These are phyloP conservation scores for Ypsolopha scabrella DNA, from an alignment of 2,888 invertebrate species.

Conservation along the genomic window DNA sequence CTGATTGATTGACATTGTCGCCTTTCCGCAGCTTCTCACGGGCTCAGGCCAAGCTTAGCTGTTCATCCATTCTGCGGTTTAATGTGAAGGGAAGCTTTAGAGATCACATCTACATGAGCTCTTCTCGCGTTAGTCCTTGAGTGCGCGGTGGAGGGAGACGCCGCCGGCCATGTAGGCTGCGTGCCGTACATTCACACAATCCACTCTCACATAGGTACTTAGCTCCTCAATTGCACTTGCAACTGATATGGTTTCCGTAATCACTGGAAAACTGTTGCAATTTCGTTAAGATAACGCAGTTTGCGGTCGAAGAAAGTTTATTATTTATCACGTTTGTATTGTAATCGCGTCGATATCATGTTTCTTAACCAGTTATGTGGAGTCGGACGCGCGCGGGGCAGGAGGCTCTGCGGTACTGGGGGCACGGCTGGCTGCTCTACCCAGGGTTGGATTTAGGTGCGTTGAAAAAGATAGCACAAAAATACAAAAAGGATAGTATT, in stretches of 20 bases:
- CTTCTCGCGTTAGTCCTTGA: conserved; percentile 40
- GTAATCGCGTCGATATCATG: conserved; percentile 7
- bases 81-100: conserved; percentile 30
- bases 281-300: not conserved
- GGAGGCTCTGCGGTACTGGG: conserved; percentile 47
- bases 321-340: not conserved
- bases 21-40: not conserved
- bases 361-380: conserved; percentile 1
- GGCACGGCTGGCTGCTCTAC: too few relatives aligned
- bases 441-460: too few relatives aligned
- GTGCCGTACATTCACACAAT: conserved; percentile 65
- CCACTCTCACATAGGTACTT: conserved; percentile 15
- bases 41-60: conserved; percentile 13
- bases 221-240: not conserved
- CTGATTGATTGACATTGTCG: conserved; percentile 65
- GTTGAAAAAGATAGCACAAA: too few relatives aligned
- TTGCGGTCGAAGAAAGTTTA: not conserved
- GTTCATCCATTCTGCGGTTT: conserved; percentile 20
- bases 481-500: too few relatives aligned
- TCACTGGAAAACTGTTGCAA: not conserved
- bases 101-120: conserved; percentile 10
- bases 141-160: conserved; percentile 56
- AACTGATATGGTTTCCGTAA: not conserved
- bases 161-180: conserved; percentile 62
- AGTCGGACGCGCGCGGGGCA: conserved; percentile 1